Evolutionary conservation across 1,140 invertebrate species (phyloP), one percentile per base, ranked within the genome.

Genomic region (Dermatophagoides farinae): DNA sequence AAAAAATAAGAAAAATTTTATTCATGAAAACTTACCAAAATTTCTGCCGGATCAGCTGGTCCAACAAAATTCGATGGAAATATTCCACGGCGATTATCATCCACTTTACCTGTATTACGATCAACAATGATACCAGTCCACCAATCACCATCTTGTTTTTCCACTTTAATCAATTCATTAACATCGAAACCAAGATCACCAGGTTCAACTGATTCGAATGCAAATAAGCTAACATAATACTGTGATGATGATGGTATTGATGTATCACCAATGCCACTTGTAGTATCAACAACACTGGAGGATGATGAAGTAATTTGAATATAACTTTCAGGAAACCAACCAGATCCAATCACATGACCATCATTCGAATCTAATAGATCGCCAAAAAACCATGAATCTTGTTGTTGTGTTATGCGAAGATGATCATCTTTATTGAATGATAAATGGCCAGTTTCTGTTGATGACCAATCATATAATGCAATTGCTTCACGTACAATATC

Each of bases 1-100:
- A 55, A 10, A 16, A 16, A 31, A 38, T 20, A 25, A 10, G 12
- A 5, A 57, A n/a, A 41, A n/a, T 11, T 1, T 60, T 9, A 57
- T 10, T 10, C 9, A 53, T 37, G 18, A 61, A 43, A 40, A 39
- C 53, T 25, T 39, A 55, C 53, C 23, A 31, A 31, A 49, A 64
- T 50, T 40, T 64, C 62, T 18, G 53, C 43, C 11, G 40, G 18
- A 20, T 63, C 57, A 51, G 64, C 57, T 40, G 61, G 58, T 66
- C 83, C 79, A 20, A 91, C 87, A 72, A 90, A 91, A 77, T 91
- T 92, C 0, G 84, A 87, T 0, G 95, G 95, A 73, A 98, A 98
- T 63, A 97, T 91, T 22, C 95, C 95, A 14, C 77, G 79, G 63
- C 81, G 80, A 47, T 52, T 44, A 22, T 31, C 18, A n/a, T 9